phyloP scores from a whole-genome alignment of 2,888 invertebrate genomes.

The Troides oblongomaculatus region DNA sequence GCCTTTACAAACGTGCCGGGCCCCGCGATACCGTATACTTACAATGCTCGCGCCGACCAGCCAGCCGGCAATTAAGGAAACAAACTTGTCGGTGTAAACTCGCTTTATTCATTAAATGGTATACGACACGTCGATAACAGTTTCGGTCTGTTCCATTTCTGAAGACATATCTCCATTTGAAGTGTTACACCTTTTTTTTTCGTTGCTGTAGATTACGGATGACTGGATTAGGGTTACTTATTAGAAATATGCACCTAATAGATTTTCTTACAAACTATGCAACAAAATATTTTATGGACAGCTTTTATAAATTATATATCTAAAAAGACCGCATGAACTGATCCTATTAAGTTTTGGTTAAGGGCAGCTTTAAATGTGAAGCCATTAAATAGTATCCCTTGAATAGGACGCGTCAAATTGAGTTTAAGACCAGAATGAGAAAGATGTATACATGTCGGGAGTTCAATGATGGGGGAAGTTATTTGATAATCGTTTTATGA shows the following conservation, averaged over 20 bases:
- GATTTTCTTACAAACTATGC: neutral
- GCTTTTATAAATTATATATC: no score
- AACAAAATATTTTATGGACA: neutral
- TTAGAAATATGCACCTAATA: neutral
- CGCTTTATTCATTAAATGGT: conserved; percentile 46
- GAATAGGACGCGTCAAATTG: conserved; percentile 66
- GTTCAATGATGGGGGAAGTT: conserved; percentile 56
- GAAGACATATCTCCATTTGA: conserved; percentile 3
- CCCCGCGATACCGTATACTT: conserved; percentile 57
- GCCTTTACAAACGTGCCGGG: conserved; percentile 66
- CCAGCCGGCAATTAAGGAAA: conserved; percentile 53
- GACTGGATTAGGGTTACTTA: neutral
- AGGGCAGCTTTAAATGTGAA: conserved; percentile 36
- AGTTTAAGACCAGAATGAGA: conserved; percentile 60
- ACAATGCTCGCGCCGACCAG: conserved; percentile 46
- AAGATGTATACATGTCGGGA: conserved; percentile 52
- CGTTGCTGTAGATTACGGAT: neutral
- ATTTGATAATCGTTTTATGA: conserved; percentile 77
- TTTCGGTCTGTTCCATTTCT: conserved; percentile 30
- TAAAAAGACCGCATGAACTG: neutral
- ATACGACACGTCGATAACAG: conserved; percentile 29
- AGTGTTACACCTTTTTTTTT: neutral
- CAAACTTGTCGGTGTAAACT: conserved; percentile 39
- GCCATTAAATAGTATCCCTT: conserved; percentile 45
- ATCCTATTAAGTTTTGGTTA: neutral